Conservation (phyloP, 2,797 vertebrate species). For the Epinephelus awoara region DNA sequence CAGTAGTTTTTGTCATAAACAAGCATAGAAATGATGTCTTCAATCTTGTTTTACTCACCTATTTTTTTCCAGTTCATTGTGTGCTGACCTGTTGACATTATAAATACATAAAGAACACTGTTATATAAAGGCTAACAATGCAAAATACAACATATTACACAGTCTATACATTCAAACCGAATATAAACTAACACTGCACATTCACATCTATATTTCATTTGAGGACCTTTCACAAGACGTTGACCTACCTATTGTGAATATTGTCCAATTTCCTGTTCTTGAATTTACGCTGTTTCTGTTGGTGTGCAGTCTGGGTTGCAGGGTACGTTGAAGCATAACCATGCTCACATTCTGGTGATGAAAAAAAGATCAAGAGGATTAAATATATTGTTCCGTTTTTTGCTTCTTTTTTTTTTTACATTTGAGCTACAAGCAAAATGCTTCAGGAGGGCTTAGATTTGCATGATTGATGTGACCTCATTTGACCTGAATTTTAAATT, state of each 20-base stretch:
- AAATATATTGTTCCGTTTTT: neutral
- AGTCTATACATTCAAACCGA: neutral
- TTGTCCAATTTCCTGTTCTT: constrained; percentile 89
- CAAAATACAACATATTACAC: constrained; percentile 5
- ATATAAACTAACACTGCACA: neutral
- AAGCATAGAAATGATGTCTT: constrained; percentile 20
- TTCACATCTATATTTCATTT: neutral
- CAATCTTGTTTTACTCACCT: constrained; percentile 86
- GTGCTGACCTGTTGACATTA: constrained; percentile 90
- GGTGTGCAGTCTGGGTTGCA: constrained; percentile 85
- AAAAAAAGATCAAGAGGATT: constrained; percentile 42
- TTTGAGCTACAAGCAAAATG: constrained; percentile 5
- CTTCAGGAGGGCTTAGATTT: constrained; percentile 2
- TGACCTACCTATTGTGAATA: constrained; percentile 84
- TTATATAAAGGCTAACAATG: constrained; percentile 21
- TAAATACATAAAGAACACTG: constrained; percentile 40
- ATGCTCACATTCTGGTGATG: constrained; percentile 92
- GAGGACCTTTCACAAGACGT: neutral
- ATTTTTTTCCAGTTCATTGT: constrained; percentile 97
- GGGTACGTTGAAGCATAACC: constrained; percentile 95
- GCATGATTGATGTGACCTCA: constrained; percentile 16
- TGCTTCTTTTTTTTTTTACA: neutral
- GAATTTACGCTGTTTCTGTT: constrained; percentile 88
- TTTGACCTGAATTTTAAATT: constrained; percentile 11
- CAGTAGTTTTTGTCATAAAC: constrained; percentile 21